These are phyloP conservation scores for Heliangelus exortis DNA, from an alignment of 2,797 vertebrate genomes.

Conservation along the genomic window DNA sequence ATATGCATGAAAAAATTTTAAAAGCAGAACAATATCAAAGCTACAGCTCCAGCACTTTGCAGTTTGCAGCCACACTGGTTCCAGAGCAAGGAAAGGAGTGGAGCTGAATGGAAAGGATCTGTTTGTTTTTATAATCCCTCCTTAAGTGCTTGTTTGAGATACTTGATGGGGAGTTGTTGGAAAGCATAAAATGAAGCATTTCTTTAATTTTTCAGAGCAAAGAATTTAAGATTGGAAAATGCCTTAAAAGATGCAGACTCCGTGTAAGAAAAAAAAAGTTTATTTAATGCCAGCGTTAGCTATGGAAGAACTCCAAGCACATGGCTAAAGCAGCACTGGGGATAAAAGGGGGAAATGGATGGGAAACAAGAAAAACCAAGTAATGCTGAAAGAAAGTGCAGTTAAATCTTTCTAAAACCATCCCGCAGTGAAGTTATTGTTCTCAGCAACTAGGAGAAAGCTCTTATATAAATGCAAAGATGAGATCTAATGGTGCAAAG, in stretches of 20 bases:
- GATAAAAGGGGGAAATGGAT: neutral
- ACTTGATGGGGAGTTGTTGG: constrained; percentile 22
- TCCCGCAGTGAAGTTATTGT: constrained; percentile 53
- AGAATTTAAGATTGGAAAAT: constrained; percentile 51
- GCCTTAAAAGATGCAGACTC: constrained; percentile 6
- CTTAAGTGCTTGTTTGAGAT: constrained; percentile 63
- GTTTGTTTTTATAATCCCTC: constrained; percentile 75
- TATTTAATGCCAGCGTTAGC: neutral
- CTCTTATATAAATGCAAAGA: constrained; percentile 42
- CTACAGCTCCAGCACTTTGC: neutral
- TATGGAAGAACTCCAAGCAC: neutral
- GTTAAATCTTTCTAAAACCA: constrained; percentile 50
- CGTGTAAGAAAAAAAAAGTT: neutral
- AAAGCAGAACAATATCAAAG: neutral
- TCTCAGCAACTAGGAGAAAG: constrained; percentile 60
- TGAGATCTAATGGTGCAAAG: constrained; percentile 41
- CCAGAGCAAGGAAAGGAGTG: constrained; percentile 37
- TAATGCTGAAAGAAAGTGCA: neutral
- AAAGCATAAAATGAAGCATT: constrained; percentile 49
- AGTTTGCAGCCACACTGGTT: constrained; percentile 65
- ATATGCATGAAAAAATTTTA: neutral
- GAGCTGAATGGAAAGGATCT: constrained; percentile 68
- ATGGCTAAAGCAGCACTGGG: neutral
- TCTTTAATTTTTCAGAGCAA: constrained; percentile 60
- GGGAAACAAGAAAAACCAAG: constrained; percentile 24